phyloP scores from a whole-genome alignment of 2,888 invertebrate species.

The Patella ulyssiponensis region DNA sequence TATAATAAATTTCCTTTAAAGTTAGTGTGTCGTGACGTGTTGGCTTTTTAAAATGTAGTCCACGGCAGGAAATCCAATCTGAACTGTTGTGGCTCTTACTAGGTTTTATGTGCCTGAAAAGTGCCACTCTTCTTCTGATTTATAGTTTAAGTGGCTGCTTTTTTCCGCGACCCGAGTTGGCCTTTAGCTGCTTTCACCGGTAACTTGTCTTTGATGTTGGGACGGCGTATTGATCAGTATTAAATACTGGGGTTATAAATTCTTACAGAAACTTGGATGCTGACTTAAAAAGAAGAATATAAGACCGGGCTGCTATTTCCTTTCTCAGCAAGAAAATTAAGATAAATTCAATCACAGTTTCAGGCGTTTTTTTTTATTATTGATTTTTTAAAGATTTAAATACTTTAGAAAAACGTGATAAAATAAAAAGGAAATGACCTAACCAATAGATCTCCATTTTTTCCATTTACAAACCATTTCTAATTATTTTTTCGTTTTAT shows the following conservation, averaged over 20 bases:
- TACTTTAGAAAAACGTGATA: too few relatives aligned
- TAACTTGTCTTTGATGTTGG: conserved; percentile 5
- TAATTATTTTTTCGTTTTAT: too few relatives aligned
- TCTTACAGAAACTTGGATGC: conserved; percentile 7
- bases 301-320: neutral
- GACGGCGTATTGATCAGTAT: neutral
- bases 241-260: conserved; percentile 7
- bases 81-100: conserved; percentile 9
- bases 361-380: neutral
- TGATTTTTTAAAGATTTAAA: too few relatives aligned
- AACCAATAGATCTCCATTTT: too few relatives aligned
- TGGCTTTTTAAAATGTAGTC: conserved; percentile 9
- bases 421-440: too few relatives aligned
- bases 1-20: conserved; percentile 7
- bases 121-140: neutral
- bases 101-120: conserved; percentile 7
- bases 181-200: conserved; percentile 2
- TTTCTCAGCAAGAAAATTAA: neutral
- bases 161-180: conserved; percentile 10
- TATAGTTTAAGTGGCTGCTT: conserved; percentile 5
- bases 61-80: conserved; percentile 7
- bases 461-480: too few relatives aligned
- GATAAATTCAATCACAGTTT: conserved; percentile 1
- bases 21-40: neutral
- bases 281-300: conserved; percentile 2